A percentile compares a stretch with the other conserved stretches of the same genome.
These are phyloP conservation scores for Corythoichthys intestinalis DNA, from an alignment of 2,113 vertebrate genomes.

Conservation along the genomic window DNA sequence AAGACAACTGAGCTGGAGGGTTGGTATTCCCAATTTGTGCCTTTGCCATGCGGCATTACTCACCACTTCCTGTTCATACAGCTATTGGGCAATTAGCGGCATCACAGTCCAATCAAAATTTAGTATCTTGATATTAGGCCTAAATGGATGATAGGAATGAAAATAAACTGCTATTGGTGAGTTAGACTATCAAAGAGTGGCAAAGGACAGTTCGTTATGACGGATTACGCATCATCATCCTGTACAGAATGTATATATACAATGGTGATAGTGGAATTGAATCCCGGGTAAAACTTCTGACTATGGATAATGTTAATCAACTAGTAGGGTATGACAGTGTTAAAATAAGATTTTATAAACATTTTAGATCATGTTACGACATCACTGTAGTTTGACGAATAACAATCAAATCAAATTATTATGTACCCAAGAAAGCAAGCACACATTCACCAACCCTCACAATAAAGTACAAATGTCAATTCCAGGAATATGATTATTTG, in stretches of 20 bases:
- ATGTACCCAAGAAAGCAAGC: background rate
- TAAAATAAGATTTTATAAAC: background rate
- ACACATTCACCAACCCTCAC: background rate
- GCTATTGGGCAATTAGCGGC: slow-evolving; percentile 45
- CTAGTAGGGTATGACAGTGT: background rate
- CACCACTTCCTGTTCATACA: slow-evolving; percentile 65
- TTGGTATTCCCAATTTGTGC: slow-evolving; percentile 63
- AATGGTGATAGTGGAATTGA: background rate
- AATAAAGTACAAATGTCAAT: background rate
- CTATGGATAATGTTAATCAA: background rate
- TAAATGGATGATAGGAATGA: background rate
- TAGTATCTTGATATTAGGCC: background rate
- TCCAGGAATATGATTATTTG: no score
- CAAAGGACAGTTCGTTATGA: background rate
- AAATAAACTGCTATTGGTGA: background rate
- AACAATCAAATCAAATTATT: background rate
- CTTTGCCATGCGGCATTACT: slow-evolving; percentile 52
- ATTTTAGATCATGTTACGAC: background rate
- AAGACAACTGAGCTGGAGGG: slow-evolving; percentile 68
- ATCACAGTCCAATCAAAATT: background rate
- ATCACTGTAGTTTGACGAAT: background rate
- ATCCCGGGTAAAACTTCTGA: background rate
- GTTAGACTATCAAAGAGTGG: background rate
- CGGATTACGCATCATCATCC: background rate
- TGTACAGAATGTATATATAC: background rate